Base-by-base conservation (phyloP, 1,140 invertebrate genomes). In the Hyles vespertilio region DNA sequence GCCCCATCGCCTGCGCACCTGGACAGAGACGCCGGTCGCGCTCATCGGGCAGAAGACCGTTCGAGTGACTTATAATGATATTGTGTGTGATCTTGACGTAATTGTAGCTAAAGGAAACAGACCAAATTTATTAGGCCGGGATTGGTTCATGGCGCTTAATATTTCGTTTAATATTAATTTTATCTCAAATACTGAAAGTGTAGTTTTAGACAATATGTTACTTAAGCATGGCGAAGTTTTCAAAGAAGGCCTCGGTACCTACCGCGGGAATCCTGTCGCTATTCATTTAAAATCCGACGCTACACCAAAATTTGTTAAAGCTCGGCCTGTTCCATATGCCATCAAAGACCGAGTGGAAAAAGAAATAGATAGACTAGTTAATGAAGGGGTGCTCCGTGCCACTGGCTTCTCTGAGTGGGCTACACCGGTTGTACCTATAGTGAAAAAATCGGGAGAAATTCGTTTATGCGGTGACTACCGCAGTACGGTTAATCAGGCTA, bases 401-500 rank as follows among this genome's bases (percentile, higher is more conserved):
- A 45, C 71, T 10, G 58, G 67, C n/a, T 68, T 58, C 61, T 70
- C 65, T 12, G 71, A 80, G 7, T 91, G 80, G 84, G 86, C 76
- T 5, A 78, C 85, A 11, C 85, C 87, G 0, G 70, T 92, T 4
- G 89, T 91, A 0, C 69, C 88, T 0, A 82, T 91, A 7, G 46
- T 84, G 40, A 91, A 91, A 71, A 69, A 67, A 32, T 74, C 84
- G 61, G 84, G 82, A 7, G 65, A 63, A 3, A 64, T 81, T 32
- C 33, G 89, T 22, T 69, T 91, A 44, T 90, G 89, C 71, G 80
- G 81, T 1, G 89, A 91, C 69, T 91, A 80, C 63, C 75, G 80
- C 11, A 49, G 74, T 55, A 82, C 78, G 3, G 63, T 84, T 10
- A 82, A 85, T 64, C 64, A 67, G 12, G 63, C 57, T 33, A 62